Base-by-base conservation (phyloP, 2,888 invertebrate genomes). In the Caenorhabditis sulstoni region DNA sequence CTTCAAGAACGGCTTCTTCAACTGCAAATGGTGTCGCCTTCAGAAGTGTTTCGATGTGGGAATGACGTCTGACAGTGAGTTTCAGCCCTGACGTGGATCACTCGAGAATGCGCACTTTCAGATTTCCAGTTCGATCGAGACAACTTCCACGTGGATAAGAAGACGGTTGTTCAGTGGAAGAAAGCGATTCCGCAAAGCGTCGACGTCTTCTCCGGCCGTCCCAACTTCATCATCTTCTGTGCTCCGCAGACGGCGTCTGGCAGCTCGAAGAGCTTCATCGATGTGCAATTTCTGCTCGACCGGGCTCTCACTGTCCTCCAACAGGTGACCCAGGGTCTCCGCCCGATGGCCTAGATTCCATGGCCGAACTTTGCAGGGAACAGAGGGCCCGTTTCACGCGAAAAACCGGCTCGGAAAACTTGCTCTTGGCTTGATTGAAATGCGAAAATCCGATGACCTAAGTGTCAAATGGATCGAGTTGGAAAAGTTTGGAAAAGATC, bases 21-120 rank as follows among this genome's bases (percentile, higher is more conserved):
- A 59, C n/a, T 79, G 79, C 47, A 55, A 74, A 41, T 52, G 58
- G 23, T 79, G 79, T 20, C 62, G 79, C 22, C 59, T 68, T 22
- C 62, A 74, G 7, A 79, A 79, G 35, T 79, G 79, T 39, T 57
- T 70, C 37, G 14, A 35, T 14, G 68, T 79, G 5, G 79, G 79
- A 22, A 79, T 79, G 79, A 74, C 64, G 5, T 41, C 58, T 0
- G 74, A 79, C 14, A 71, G 79, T 78, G 8, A 18, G 70, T 29
- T n/a, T n/a, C n/a, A n/a, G n/a, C n/a, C n/a, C n/a, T n/a, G n/a
- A n/a, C n/a, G n/a, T n/a, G n/a, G n/a, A n/a, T n/a, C n/a, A n/a
- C n/a, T n/a, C n/a, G n/a, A 58, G 22, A 23, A 44, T 14, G 20
- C 20, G 2, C 9, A 14, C 3, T 22, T 45, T 59, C 53, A 65